phyloP scores from a whole-genome alignment of 2,113 vertebrate species.

The Meriones unguiculatus region DNA sequence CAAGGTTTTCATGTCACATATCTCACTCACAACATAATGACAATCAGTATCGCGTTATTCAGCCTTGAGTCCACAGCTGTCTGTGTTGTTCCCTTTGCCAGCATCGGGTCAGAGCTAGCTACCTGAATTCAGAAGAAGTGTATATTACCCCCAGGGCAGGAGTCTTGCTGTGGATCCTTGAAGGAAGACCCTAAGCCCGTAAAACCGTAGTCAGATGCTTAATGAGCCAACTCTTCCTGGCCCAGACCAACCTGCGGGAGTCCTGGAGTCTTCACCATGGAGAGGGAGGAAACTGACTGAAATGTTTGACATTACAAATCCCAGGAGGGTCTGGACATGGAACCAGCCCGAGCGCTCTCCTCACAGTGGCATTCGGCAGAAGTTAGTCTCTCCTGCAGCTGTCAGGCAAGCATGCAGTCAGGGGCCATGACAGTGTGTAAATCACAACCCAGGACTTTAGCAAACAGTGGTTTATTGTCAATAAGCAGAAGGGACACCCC shows the following conservation, averaged over 20 bases:
- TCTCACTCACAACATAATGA: background rate
- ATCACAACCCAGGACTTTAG: background rate
- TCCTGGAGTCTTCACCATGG: background rate
- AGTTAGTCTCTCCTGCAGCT: background rate
- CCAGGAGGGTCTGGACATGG: background rate
- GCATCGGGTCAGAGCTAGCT: background rate
- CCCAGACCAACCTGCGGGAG: background rate
- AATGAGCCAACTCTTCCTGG: background rate
- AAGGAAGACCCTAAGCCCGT: background rate
- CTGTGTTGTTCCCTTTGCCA: background rate
- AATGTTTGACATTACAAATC: background rate
- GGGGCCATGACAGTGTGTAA: background rate
- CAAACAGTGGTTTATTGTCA: conserved; percentile 32
- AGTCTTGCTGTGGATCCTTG: background rate
- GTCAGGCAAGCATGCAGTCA: background rate
- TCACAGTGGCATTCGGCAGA: background rate
- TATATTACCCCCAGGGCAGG: background rate
- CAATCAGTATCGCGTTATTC: background rate
- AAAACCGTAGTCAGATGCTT: background rate
- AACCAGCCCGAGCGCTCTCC: background rate
- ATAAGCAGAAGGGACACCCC: background rate
- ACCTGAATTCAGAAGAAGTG: background rate
- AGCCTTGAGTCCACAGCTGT: background rate
- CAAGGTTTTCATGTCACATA: background rate
- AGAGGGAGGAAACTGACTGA: background rate